Base-by-base conservation (phyloP, 35 echinoderm and acorn worm species). In the Apostichopus californicus region DNA sequence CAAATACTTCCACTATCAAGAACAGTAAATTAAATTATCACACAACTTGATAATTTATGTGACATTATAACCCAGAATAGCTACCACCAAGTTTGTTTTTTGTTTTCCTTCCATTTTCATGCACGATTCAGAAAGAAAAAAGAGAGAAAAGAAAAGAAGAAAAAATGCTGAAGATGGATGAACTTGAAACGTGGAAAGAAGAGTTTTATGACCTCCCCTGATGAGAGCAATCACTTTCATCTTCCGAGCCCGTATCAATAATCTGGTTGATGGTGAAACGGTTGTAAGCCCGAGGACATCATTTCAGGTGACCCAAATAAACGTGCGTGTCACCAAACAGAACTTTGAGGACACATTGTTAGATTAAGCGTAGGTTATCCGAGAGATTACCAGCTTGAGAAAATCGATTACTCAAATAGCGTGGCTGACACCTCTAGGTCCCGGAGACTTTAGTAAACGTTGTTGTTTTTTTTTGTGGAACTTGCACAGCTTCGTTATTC, bases 291-390 rank as follows among this genome's bases (percentile, higher is more conserved):
- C 54, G 34, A 15, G 52, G 79, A 15, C 79, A 82, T 82, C 55
- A 82, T 46, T 82, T 82, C 55, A 82, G 79, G 79, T 82, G 79
- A 82, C 79, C 79, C 79, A 82, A 82, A 82, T 82, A 82, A 82
- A 34, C 24, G 54, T 52, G 79, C 79, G 79, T 82, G 79, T 55
- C 17, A 82, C 28, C 28, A 82, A 18, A 5, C 79, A 52, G 79
- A 54, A 55, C 79, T 54, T 46, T 54, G 79, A 55, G 53, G 17
- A 83, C 80, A 83, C 52, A 55, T 55, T 83, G 80, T 83, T 34
- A 83, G n/a, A 83, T 83, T 34, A 83, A 53, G 52, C 55, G 52
- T 83, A 83, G 80, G 80, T 83, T 83, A 83, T 83, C 80, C 15
- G 12, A 83, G 34, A 83, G 80, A 83, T 83, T 83, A 83, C 80